These are phyloP conservation scores for Rhyacophila brunnea DNA, from an alignment of 1,140 invertebrate genomes.

Conservation along the genomic window DNA sequence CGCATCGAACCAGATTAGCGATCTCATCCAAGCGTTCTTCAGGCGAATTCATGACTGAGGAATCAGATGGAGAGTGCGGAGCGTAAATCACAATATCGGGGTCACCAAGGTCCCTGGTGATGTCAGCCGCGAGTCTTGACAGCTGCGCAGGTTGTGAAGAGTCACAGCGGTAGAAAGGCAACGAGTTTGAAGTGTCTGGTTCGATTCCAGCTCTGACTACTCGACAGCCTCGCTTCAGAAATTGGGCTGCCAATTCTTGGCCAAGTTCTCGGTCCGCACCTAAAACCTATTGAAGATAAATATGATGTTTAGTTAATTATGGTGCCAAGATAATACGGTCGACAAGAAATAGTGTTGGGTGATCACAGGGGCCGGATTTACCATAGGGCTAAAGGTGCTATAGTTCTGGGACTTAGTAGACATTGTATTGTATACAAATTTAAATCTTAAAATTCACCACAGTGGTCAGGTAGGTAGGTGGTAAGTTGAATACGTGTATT, in stretches of 20 bases:
- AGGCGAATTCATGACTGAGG: neutral
- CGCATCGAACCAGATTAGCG: conserved; percentile 13
- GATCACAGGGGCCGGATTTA: too few relatives aligned
- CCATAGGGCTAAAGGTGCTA: too few relatives aligned
- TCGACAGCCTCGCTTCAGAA: conserved; percentile 5
- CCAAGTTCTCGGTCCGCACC: conserved; percentile 21
- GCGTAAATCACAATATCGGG: conserved; percentile 23
- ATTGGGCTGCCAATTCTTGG: conserved; percentile 15
- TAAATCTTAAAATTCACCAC: too few relatives aligned
- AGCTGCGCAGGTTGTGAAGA: conserved; percentile 7
- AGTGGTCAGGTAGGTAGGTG: too few relatives aligned
- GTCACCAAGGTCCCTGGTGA: conserved; percentile 14
- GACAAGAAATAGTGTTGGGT: too few relatives aligned
- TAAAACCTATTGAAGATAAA: too few relatives aligned
- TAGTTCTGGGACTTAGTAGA: too few relatives aligned
- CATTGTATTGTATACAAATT: too few relatives aligned
- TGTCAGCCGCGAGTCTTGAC: neutral
- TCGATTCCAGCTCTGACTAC: conserved; percentile 11
- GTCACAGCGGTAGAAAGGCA: conserved; percentile 14
- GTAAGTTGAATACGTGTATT: too few relatives aligned
- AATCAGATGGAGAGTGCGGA: neutral
- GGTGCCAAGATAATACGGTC: too few relatives aligned
- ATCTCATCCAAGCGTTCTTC: conserved; percentile 21
- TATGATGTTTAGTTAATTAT: too few relatives aligned
- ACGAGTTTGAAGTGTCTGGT: neutral